Percentiles rank a stretch among this genome's conserved stretches.
phyloP scores from a whole-genome alignment of 2,797 vertebrate species.

The Clarias fuscus region DNA sequence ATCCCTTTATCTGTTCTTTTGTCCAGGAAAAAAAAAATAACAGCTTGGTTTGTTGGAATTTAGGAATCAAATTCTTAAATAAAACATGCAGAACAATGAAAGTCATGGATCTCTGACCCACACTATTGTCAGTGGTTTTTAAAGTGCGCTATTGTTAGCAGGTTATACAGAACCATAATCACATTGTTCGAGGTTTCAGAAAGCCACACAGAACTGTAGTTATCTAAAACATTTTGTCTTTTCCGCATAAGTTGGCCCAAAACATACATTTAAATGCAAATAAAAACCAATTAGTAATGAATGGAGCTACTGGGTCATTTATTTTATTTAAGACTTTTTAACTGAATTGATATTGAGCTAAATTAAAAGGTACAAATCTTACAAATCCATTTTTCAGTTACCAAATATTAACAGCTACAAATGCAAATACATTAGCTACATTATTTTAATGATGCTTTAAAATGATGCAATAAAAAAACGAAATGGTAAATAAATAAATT shows the following conservation, averaged over 20 bases:
- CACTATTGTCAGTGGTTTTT: conserved; percentile 74
- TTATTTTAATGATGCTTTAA: not conserved
- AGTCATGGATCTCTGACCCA: conserved; percentile 65
- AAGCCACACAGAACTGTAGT: conserved; percentile 67
- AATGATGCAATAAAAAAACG: not conserved
- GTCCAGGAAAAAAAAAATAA: conserved; percentile 35
- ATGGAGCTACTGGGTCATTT: not conserved
- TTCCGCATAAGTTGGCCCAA: conserved; percentile 15
- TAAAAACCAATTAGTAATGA: not conserved
- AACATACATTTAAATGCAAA: not conserved
- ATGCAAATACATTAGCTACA: no score
- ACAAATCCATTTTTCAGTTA: not conserved
- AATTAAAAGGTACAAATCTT: not conserved
- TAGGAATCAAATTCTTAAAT: conserved; percentile 62
- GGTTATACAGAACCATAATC: conserved; percentile 77
- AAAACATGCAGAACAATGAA: conserved; percentile 61
- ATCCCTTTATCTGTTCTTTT: conserved; percentile 37
- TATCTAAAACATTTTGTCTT: conserved; percentile 60
- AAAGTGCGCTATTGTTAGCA: conserved; percentile 44
- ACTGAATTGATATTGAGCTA: not conserved
- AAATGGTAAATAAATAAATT: not conserved
- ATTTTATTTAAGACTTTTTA: not conserved
- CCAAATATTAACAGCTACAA: not conserved
- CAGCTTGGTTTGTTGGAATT: conserved; percentile 58
- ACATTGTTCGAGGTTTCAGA: conserved; percentile 60